A percentile compares a stretch with the other conserved stretches of the same genome.
Evolutionary conservation across 2,797 vertebrate species (phyloP).

Genomic region (Phrynocephalus forsythii): DNA sequence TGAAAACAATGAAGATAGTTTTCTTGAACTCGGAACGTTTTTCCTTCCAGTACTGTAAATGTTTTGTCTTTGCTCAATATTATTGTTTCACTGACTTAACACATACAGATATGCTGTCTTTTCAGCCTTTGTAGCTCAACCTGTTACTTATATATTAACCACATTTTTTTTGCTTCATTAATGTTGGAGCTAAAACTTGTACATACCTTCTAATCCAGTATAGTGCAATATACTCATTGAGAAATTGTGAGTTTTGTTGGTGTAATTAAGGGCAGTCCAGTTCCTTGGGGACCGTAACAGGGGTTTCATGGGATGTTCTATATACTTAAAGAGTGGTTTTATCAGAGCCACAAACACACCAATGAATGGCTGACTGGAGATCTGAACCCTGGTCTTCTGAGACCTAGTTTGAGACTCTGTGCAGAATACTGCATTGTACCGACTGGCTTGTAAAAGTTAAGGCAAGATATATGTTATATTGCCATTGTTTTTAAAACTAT

Average conservation of each 20-base stretch:
- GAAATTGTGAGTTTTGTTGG: background rate
- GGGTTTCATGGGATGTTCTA: no score
- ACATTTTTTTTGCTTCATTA: background rate
- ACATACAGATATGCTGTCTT: background rate
- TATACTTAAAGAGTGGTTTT: no score
- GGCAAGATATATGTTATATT: background rate
- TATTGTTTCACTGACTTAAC: background rate
- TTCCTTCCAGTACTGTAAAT: background rate
- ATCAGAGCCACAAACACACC: background rate
- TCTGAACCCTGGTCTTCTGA: background rate
- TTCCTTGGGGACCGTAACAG: no score
- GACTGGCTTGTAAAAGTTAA: background rate
- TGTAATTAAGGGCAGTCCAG: no score
- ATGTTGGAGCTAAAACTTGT: background rate
- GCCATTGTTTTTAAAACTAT: slow-evolving; percentile 7
- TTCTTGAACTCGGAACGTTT: background rate
- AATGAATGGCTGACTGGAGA: background rate
- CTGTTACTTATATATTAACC: background rate
- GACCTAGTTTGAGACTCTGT: background rate
- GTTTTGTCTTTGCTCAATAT: background rate
- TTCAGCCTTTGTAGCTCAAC: background rate
- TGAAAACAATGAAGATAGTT: background rate
- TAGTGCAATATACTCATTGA: background rate
- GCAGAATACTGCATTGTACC: background rate
- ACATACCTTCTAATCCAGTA: background rate